These are phyloP conservation scores for Ptiloglossa arizonensis DNA, from an alignment of 1,140 invertebrate species.

Conservation along the genomic window DNA sequence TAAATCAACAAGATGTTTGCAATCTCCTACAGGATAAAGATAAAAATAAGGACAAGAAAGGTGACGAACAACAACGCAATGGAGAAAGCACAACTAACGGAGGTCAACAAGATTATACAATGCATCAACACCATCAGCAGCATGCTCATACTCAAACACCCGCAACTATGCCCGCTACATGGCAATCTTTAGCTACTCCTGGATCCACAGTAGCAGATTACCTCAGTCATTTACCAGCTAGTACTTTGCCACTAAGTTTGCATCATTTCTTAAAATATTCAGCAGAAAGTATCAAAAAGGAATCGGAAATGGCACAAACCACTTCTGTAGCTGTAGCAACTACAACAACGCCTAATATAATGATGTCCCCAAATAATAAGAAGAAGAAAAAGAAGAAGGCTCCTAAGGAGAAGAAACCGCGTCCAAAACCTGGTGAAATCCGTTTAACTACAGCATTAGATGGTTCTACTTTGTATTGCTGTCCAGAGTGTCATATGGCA, in stretches of 20 bases:
- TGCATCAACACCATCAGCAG: conserved; percentile 81
- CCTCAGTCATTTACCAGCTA: conserved; percentile 88
- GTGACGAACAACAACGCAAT: conserved; percentile 74
- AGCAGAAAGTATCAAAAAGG: conserved; percentile 89
- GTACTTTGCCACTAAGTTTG: conserved; percentile 88
- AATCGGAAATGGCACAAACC: conserved; percentile 84
- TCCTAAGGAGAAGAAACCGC: conserved; percentile 89
- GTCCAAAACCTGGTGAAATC: conserved; percentile 91
- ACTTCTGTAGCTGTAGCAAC: conserved; percentile 83
- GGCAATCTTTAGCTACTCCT: conserved; percentile 89
- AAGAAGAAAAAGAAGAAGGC: conserved; percentile 93
- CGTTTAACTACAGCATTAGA: conserved; percentile 90
- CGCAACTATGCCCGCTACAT: conserved; percentile 82
- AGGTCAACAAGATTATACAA: conserved; percentile 78
- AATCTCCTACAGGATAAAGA: conserved; percentile 80
- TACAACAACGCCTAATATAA: conserved; percentile 79
- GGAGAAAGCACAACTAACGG: conserved; percentile 73
- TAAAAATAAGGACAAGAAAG: conserved; percentile 78
- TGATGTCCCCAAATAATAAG: conserved; percentile 83
- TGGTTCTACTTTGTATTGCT: conserved; percentile 91
- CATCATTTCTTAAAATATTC: conserved; percentile 93
- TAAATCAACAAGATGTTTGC: conserved; percentile 80
- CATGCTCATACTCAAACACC: conserved; percentile 81
- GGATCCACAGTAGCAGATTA: conserved; percentile 91
- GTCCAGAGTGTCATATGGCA: conserved; percentile 93